These are phyloP conservation scores for Nymphalis io DNA, from an alignment of 1,140 invertebrate genomes.

Conservation along the genomic window DNA sequence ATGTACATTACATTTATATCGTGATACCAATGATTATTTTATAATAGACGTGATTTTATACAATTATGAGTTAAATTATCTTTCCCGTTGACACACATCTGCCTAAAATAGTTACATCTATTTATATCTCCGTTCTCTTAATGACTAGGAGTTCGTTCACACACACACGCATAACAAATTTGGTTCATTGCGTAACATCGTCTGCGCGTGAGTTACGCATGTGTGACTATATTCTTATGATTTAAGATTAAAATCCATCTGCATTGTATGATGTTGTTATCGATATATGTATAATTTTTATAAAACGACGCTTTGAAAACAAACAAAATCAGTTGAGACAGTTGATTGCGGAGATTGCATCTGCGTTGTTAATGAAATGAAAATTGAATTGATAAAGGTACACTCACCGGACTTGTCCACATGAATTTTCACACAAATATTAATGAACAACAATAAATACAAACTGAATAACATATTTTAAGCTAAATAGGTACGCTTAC, in stretches of 20 bases:
- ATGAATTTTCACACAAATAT: no score
- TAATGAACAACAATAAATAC: no score
- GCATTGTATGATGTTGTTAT: background rate
- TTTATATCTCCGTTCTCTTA: constrained; percentile 59
- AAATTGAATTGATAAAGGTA: no score
- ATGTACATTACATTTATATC: no score
- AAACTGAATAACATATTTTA: no score
- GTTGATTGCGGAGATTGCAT: no score
- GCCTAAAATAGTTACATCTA: constrained; percentile 62
- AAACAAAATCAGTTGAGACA: no score
- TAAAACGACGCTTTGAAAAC: background rate
- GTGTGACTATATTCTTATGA: constrained; percentile 18
- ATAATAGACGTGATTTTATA: constrained; percentile 17
- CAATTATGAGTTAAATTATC: constrained; percentile 46
- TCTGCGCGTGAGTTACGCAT: constrained; percentile 20
- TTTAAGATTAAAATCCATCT: background rate
- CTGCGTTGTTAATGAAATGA: no score
- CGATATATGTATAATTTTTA: background rate
- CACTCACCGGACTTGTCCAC: no score
- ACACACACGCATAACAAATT: constrained; percentile 45
- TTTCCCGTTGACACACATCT: constrained; percentile 67
- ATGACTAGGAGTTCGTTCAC: constrained; percentile 51
- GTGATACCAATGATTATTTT: background rate
- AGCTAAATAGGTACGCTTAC: no score
- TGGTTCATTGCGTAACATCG: constrained; percentile 54